A percentile compares a stretch with the other conserved stretches of the same genome.
These are phyloP conservation scores for Pristionchus arcanus DNA, from an alignment of 2,888 invertebrate species.

Conservation along the genomic window DNA sequence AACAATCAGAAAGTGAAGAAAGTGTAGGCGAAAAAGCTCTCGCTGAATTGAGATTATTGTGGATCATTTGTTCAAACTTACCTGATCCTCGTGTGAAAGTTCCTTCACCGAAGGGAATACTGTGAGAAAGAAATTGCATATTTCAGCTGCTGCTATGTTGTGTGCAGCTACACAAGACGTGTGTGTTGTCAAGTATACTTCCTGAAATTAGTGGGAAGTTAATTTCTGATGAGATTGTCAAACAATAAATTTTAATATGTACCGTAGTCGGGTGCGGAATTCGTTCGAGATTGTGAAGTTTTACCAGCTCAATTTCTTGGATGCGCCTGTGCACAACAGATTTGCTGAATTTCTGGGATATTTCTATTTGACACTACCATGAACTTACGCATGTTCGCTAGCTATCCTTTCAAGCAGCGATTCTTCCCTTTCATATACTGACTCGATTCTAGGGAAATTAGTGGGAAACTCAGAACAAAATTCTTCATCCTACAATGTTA, in stretches of 20 bases:
- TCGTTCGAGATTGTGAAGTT: neutral
- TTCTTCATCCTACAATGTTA: no score
- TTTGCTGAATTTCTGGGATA: neutral
- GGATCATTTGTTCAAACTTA: neutral
- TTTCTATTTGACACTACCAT: neutral
- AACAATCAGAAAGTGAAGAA: neutral
- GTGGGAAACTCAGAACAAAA: no score
- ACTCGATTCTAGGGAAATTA: no score
- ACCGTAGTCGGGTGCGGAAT: neutral
- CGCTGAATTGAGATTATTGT: neutral
- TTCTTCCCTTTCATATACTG: neutral
- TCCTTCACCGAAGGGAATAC: neutral
- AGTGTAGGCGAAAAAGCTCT: neutral
- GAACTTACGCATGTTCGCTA: neutral
- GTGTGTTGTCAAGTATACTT: neutral
- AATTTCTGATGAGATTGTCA: no score
- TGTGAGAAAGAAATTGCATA: neutral
- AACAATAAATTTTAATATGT: neutral
- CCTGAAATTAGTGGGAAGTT: neutral
- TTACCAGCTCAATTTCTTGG: neutral
- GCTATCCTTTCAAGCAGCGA: neutral
- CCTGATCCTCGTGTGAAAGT: neutral
- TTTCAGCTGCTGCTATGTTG: neutral
- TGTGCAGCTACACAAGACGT: neutral
- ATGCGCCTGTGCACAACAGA: neutral